phyloP scores from a whole-genome alignment of 2,797 vertebrate genomes.

The Lepilemur ruficaudatus region DNA sequence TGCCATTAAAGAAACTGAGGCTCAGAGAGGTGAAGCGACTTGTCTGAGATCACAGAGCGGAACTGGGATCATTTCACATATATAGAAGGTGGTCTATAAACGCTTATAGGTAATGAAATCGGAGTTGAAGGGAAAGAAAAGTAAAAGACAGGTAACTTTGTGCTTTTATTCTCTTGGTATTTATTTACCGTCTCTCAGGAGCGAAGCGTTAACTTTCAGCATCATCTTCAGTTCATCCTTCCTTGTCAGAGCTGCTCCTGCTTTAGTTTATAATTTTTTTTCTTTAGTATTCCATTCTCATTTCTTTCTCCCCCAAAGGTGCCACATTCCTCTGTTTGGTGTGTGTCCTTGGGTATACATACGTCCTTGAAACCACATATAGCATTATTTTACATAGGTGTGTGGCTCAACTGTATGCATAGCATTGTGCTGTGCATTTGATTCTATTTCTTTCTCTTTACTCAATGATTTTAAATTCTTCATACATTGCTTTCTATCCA shows the following conservation, averaged over 20 bases:
- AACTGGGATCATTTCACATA: not conserved
- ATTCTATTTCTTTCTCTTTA: not conserved
- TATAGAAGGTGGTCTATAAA: not conserved
- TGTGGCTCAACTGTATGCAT: not conserved
- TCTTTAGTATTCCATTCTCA: not conserved
- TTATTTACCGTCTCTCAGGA: not conserved
- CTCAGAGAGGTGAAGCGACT: not conserved
- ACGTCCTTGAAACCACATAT: not conserved
- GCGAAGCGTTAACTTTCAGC: not conserved
- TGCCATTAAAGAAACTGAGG: not conserved
- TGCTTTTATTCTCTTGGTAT: not conserved
- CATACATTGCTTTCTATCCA: not conserved
- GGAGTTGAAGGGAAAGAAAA: not conserved
- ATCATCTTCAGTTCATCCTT: not conserved
- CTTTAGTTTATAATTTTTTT: not conserved
- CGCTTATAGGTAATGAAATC: not conserved
- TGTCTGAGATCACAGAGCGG: not conserved
- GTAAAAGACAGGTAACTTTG: not conserved
- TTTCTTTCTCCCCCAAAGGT: not conserved
- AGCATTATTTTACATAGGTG: not conserved
- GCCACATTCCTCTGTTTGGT: not conserved
- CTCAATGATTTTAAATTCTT: not conserved
- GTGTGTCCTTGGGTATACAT: not conserved
- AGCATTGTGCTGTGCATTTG: not conserved
- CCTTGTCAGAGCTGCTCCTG: not conserved